Percentiles rank a stretch among this genome's conserved stretches.
phyloP scores from a whole-genome alignment of 1,140 invertebrate species.

The honey bee (Apis mellifera) region DNA sequence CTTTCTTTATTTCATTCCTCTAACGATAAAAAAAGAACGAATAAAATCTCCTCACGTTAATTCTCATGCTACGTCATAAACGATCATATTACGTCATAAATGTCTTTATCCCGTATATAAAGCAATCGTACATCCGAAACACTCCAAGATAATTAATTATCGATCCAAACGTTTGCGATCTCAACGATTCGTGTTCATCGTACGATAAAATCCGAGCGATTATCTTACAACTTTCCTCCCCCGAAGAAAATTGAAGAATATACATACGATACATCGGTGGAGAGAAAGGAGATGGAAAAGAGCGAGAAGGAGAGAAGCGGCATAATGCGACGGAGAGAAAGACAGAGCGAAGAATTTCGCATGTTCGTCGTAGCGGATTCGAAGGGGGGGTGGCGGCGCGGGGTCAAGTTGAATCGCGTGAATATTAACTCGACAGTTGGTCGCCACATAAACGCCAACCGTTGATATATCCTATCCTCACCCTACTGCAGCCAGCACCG shows the following conservation, averaged over 20 bases:
- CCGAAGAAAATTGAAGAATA: no score
- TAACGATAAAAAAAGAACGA: no score
- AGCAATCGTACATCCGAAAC: no score
- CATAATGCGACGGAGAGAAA: background rate
- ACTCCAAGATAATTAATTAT: no score
- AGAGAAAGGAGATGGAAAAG: background rate
- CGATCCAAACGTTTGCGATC: no score
- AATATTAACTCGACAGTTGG: slow-evolving; percentile 74
- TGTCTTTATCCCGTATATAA: background rate
- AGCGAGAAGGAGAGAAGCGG: background rate
- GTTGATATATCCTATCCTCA: slow-evolving; percentile 66
- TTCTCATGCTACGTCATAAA: no score
- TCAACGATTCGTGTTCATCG: no score
- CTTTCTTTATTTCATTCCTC: no score
- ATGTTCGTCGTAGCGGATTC: slow-evolving; percentile 23
- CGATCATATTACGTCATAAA: no score
- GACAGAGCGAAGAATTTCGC: slow-evolving; percentile 52
- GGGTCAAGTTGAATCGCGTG: slow-evolving; percentile 64
- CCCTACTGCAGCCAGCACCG: slow-evolving; percentile 48
- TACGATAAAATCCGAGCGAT: background rate
- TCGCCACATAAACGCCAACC: slow-evolving; percentile 72
- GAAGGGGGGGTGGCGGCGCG: background rate
- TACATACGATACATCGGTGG: background rate
- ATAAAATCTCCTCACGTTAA: no score
- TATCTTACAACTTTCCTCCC: slow-evolving; percentile 1